Evolutionary conservation across 2,113 vertebrate species (phyloP), one percentile per base, ranked within the genome.

Genomic region (Callionymus lyra): DNA sequence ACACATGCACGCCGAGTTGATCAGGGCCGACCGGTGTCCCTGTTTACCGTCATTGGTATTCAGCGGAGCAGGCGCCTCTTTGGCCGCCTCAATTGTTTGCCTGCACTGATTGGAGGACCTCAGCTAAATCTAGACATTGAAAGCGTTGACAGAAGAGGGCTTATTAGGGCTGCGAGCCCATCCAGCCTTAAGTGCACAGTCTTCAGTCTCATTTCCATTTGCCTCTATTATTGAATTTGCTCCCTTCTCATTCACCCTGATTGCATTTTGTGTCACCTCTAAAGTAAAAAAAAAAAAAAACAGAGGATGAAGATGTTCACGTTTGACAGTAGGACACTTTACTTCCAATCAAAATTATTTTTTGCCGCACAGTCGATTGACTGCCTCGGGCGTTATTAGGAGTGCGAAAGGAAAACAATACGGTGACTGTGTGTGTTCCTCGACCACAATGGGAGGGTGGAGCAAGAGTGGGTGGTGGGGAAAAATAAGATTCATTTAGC

Each of bases 251-350:
- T 79, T 72, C 40, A 31, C 41, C 46, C 42, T 81, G 72, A 83
- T 81, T 83, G 78, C 60, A 76, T 81, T 79, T 74, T 67, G 76
- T 79, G 80, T 83, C 80, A 79, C 78, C 78, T 72, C 68, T 73
- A 79, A 75, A 68, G 41, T 35, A 31, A 21, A 43, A 27, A 41
- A n/a, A 21, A 34, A 27, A 27, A 27, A 4, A 27, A 34, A 27
- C 4, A 27, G 4, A 27, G 4, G 4, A 27, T 8, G 21, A 8
- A 27, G 21, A 27, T 27, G 21, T 27, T 27, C 21, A 27, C 4
- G 8, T 5, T 27, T 27, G 8, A 5, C 21, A 5, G 21, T 8
- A 27, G 21, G 21, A 27, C 21, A 27, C 21, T 27, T 27, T 8
- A 4, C 8, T 27, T 8, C 8, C 21, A 4, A 27, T 27, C 21